Conservation (phyloP, 1,140 invertebrate genomes). For the Pararge aegeria region DNA sequence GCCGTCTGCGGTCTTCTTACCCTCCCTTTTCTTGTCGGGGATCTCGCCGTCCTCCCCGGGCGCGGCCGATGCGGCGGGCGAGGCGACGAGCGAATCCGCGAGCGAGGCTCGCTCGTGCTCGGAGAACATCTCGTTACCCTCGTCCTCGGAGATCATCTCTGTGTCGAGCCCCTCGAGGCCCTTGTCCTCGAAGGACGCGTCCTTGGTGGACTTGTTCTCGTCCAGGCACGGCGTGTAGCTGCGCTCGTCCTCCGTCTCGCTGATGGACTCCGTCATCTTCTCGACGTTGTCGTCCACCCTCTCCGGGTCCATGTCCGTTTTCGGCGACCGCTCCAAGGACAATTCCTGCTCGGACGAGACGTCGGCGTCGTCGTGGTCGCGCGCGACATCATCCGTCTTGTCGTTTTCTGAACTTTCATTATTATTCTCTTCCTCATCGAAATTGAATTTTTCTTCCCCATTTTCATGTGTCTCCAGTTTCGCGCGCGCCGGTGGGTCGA, state of each 20-base stretch:
- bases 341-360: slow-evolving; percentile 7
- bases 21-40: too few species aligned
- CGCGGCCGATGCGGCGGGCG: slow-evolving; percentile 58
- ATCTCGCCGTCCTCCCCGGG: slow-evolving; percentile 80
- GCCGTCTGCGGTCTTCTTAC: too few species aligned
- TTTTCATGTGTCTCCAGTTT: not conserved
- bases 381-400: not conserved
- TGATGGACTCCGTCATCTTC: slow-evolving; percentile 82
- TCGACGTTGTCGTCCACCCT: slow-evolving; percentile 48
- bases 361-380: not conserved
- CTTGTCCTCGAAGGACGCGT: slow-evolving; percentile 50
- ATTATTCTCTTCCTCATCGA: slow-evolving; percentile 10
- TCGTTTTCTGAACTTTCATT: slow-evolving; percentile 16
- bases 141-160: slow-evolving; percentile 80
- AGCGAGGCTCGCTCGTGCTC: slow-evolving; percentile 82
- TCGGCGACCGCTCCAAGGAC: slow-evolving; percentile 12
- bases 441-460: not conserved
- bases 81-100: slow-evolving; percentile 47
- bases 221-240: slow-evolving; percentile 85
- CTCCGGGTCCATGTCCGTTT: slow-evolving; percentile 17
- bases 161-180: slow-evolving; percentile 84
- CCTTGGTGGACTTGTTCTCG: slow-evolving; percentile 78
- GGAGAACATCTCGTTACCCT: slow-evolving; percentile 84
- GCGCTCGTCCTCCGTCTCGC: slow-evolving; percentile 81
- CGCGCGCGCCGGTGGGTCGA: not conserved